These are phyloP conservation scores for Trialeurodes vaporariorum DNA, from an alignment of 1,140 invertebrate genomes.

Conservation along the genomic window DNA sequence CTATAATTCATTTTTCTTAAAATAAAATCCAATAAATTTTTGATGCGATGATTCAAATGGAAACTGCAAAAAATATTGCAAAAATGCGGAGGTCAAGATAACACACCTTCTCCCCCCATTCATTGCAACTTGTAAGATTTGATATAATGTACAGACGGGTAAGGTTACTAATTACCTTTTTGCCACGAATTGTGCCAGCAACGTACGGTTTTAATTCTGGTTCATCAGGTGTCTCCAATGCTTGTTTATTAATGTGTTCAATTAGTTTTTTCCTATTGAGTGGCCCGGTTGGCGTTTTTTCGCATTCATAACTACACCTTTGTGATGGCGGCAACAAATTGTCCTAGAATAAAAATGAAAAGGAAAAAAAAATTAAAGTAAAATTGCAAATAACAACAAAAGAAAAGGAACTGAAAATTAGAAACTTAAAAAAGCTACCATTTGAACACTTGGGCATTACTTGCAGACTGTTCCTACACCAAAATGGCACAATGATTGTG, in stretches of 20 bases:
- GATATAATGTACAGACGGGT: too few relatives aligned
- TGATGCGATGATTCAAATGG: too few relatives aligned
- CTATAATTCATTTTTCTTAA: too few relatives aligned
- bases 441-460: neutral
- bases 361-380: slow-evolving; percentile 11
- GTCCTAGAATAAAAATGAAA: slow-evolving; percentile 55
- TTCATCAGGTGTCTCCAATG: slow-evolving; percentile 91
- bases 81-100: too few relatives aligned
- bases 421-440: neutral
- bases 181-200: slow-evolving; percentile 76
- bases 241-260: slow-evolving; percentile 95
- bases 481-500: too few relatives aligned
- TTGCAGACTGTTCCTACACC: too few relatives aligned
- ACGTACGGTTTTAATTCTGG: slow-evolving; percentile 91
- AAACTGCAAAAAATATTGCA: too few relatives aligned
- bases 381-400: slow-evolving; percentile 4
- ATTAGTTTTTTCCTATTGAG: slow-evolving; percentile 92
- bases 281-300: slow-evolving; percentile 88
- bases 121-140: too few relatives aligned
- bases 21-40: too few relatives aligned
- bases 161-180: too few relatives aligned
- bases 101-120: too few relatives aligned
- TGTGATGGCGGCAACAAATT: slow-evolving; percentile 90
- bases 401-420: slow-evolving; percentile 11
- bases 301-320: slow-evolving; percentile 89